These are phyloP conservation scores for Aphidius gifuensis DNA, from an alignment of 1,140 invertebrate species.

Conservation along the genomic window DNA sequence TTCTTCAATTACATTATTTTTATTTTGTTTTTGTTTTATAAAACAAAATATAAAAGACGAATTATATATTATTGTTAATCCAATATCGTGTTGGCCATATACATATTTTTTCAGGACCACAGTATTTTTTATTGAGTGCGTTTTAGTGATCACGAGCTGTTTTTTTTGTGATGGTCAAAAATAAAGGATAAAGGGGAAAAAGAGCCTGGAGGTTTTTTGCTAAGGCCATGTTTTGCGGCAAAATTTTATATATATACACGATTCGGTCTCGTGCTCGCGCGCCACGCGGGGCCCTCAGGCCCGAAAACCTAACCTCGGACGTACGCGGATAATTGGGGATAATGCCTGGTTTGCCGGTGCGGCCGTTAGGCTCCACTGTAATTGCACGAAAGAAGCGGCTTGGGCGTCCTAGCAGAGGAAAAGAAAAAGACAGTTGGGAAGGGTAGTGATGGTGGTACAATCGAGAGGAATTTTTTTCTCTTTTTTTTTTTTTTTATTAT, in stretches of 20 bases:
- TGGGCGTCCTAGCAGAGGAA: slow-evolving; percentile 22
- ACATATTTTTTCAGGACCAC: no score
- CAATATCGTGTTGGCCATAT: no score
- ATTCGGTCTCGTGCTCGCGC: slow-evolving; percentile 9
- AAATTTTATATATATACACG: background rate
- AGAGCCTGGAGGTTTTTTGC: no score
- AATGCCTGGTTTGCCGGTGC: slow-evolving; percentile 44
- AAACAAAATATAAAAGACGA: no score
- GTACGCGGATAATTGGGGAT: slow-evolving; percentile 51
- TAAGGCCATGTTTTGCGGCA: no score
- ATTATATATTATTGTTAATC: no score
- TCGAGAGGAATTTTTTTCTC: slow-evolving; percentile 8
- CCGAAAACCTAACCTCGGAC: slow-evolving; percentile 47
- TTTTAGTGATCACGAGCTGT: no score
- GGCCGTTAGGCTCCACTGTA: slow-evolving; percentile 31
- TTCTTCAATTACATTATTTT: no score
- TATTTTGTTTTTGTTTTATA: no score
- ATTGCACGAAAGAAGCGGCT: slow-evolving; percentile 45
- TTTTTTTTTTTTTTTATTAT: slow-evolving; percentile 23
- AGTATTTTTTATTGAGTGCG: no score
- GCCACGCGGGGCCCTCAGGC: slow-evolving; percentile 32
- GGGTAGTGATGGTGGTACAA: slow-evolving; percentile 7
- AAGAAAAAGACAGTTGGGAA: slow-evolving; percentile 8
- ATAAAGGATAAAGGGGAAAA: no score
- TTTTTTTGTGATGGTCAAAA: no score